Base-by-base conservation (phyloP, 1,140 invertebrate species). In the Trichonephila clavata region DNA sequence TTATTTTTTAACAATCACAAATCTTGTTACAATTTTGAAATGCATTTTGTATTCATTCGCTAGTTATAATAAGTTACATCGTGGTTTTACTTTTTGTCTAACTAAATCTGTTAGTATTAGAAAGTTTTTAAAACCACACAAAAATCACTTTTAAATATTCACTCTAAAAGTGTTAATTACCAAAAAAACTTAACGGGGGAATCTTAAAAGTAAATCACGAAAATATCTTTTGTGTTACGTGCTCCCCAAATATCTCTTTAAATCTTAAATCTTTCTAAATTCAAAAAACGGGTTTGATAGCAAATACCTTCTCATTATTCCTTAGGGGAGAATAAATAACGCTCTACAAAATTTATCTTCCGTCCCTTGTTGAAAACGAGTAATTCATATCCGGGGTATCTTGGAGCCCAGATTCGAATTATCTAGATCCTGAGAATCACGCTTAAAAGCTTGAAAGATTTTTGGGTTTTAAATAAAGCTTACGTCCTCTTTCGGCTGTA, bases 371-470 rank as follows among this genome's bases (percentile, higher is more conserved):
- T 18, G 24, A 39, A 16, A 39, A 24, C 16, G 18, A 16, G 71
- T 18, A 32, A 77, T 77, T 77, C 27, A 77, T 77, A 32, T 14
- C 14, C 10, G 71, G 13, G n/a, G 6, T 39, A 77, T 77, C 71
- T 32, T 27, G 4, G 1, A 13, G 13, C 24, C 14, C 27, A 32
- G n/a, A 71, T 14, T 4, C 27, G 71, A 16, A 77, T 77, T 77
- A 77, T 77, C 71, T 39, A 39, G 27, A 39, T 77, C 27, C 27
- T 18, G 5, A 32, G 32, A 32, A 77, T 77, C 61, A 21, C 18
- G 71, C 32, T 39, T 77, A 77, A 39, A 77, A 77, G 61, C 65
- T 32, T 27, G n/a, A 39, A 77, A 39, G 71, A 77, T 39, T 77
- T 63, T 32, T 32, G 27, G 71, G 3, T 39, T 77, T 16, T 50